These are phyloP conservation scores for Micrasema minimum DNA, from an alignment of 1,140 invertebrate genomes.

Conservation along the genomic window DNA sequence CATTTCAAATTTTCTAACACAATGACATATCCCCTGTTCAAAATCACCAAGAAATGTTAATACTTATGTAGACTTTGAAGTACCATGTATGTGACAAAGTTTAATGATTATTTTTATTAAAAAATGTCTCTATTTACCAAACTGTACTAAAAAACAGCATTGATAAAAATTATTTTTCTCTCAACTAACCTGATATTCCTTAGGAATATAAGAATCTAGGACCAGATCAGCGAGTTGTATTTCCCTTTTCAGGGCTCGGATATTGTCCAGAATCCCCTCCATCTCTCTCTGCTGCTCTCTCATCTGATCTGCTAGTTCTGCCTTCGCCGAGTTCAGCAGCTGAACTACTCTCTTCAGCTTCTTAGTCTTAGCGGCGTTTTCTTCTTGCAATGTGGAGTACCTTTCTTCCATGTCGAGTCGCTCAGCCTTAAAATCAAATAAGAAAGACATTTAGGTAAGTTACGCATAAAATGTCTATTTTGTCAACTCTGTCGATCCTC, in stretches of 20 bases:
- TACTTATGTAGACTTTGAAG: no score
- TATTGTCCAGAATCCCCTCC: conserved; percentile 93
- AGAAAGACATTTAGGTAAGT: no score
- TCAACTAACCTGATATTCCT: conserved; percentile 79
- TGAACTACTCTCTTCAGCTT: conserved; percentile 91
- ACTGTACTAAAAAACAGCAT: no score
- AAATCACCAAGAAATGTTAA: no score
- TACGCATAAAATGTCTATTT: no score
- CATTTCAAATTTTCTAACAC: no score
- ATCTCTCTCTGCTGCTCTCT: conserved; percentile 96
- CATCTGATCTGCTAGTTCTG: conserved; percentile 88
- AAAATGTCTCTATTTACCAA: no score
- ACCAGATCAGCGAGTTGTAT: conserved; percentile 90
- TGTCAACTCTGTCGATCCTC: no score
- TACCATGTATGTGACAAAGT: no score
- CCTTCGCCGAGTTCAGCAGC: conserved; percentile 83
- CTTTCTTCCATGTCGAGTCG: conserved; percentile 96
- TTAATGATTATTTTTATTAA: no score
- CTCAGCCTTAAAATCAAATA: conserved; percentile 73
- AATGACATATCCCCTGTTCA: no score
- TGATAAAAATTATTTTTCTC: no score
- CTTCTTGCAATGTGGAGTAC: conserved; percentile 93
- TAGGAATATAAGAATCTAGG: conserved; percentile 90
- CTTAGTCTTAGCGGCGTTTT: conserved; percentile 90
- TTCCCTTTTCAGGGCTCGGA: conserved; percentile 89